Percentiles rank a stretch among this genome's conserved stretches.
These are phyloP conservation scores for Xiphophorus birchmanni DNA, from an alignment of 2,797 vertebrate species.

Conservation along the genomic window DNA sequence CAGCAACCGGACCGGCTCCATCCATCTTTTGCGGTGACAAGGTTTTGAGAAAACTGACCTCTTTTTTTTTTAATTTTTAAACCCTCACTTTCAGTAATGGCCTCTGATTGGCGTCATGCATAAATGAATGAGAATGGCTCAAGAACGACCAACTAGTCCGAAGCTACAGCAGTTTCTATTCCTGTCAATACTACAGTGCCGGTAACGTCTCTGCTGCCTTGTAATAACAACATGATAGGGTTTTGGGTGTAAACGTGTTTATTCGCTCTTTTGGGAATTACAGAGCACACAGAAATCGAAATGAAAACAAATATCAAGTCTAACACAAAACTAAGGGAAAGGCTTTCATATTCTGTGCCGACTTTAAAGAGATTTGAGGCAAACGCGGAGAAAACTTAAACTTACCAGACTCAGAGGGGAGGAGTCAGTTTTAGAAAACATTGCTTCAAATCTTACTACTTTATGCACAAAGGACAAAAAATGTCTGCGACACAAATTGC, in stretches of 20 bases:
- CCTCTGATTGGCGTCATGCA: slow-evolving; percentile 70
- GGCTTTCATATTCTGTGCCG: neutral
- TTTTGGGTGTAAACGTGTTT: slow-evolving; percentile 5
- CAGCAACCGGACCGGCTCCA: slow-evolving; percentile 73
- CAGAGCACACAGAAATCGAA: neutral
- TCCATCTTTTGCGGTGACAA: slow-evolving; percentile 66
- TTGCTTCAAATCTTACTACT: neutral
- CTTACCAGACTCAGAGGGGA: neutral
- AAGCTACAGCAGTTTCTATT: slow-evolving; percentile 30
- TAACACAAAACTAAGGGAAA: neutral
- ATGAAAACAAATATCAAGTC: neutral
- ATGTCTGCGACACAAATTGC: neutral
- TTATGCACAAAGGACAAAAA: neutral
- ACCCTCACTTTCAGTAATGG: slow-evolving; percentile 69
- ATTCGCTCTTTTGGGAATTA: neutral
- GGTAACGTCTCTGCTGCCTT: slow-evolving; percentile 14
- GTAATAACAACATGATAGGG: neutral
- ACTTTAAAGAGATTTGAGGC: neutral
- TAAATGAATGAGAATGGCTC: slow-evolving; percentile 71
- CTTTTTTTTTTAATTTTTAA: slow-evolving; percentile 62
- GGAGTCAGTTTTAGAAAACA: neutral
- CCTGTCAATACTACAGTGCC: slow-evolving; percentile 1
- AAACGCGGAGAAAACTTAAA: neutral
- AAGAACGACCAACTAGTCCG: slow-evolving; percentile 46
- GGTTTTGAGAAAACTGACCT: slow-evolving; percentile 63